Evolutionary conservation across 2,888 invertebrate genomes (phyloP).

Genomic region (Tiliacea aurago): DNA sequence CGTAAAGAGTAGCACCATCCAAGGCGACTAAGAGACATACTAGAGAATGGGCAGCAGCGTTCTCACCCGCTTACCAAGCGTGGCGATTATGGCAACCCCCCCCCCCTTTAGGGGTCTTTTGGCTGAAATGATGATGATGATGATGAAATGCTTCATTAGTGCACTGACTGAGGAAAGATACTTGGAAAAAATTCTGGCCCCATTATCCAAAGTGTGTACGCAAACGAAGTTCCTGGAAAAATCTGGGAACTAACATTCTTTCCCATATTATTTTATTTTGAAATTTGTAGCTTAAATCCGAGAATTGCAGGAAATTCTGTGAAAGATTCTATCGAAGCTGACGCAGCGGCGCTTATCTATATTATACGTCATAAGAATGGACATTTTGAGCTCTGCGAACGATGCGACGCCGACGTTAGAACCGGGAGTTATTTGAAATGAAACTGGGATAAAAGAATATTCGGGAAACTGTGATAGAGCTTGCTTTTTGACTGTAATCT

Average conservation of each 20-base stretch:
- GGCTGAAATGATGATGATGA: too few species aligned
- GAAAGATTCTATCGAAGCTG: conserved; percentile 32
- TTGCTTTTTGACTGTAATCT: conserved; percentile 1
- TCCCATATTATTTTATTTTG: conserved; percentile 1
- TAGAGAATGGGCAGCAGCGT: too few species aligned
- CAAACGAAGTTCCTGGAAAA: not conserved
- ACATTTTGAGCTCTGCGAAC: conserved; percentile 43
- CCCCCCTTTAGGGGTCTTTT: too few species aligned
- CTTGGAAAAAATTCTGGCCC: not conserved
- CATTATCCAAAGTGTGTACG: not conserved
- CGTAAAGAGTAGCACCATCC: too few species aligned
- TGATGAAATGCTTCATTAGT: not conserved
- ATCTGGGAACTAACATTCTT: not conserved
- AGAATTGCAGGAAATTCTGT: conserved; percentile 12
- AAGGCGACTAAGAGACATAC: too few species aligned
- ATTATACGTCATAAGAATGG: conserved; percentile 46
- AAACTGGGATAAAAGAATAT: conserved; percentile 29
- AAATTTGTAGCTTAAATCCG: conserved; percentile 13
- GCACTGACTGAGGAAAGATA: not conserved
- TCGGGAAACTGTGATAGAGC: not conserved
- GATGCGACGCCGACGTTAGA: conserved; percentile 39
- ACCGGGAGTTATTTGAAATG: conserved; percentile 35
- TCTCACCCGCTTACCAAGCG: too few species aligned
- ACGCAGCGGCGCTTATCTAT: conserved; percentile 41
- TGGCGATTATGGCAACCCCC: too few species aligned